Evolutionary conservation across 2,797 vertebrate genomes (phyloP), one percentile per base, ranked within the genome.

Genomic region (Gallinago stenura): DNA sequence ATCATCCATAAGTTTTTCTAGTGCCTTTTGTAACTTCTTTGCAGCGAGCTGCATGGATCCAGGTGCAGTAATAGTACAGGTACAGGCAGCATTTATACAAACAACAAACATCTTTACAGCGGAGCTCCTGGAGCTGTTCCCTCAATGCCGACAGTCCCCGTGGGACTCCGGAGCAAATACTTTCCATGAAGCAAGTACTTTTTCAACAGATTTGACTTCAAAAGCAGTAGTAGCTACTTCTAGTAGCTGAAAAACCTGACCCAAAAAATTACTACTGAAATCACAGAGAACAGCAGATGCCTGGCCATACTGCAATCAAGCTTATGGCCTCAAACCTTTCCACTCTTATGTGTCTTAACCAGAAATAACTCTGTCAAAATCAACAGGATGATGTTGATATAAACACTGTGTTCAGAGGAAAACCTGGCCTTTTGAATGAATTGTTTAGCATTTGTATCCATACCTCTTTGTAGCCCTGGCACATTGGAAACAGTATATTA

Each of bases 311-410:
- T 51, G 66, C 30, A 83, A 57, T 21, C 5, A 28, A 73, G 58
- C 50, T 33, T 31, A 53, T 26, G 22, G 31, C 75, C 33, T 87
- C 50, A 51, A 73, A 56, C 25, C 16, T 84, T 22, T 61, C 53
- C 11, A 46, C 25, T 84, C 37, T 45, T 16, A 30, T 25, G 24
- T 56, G 8, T 41, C 50, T 68, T 71, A 68, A 90, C 54, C 81
- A 79, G 53, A 95, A 82, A 48, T 53, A 80, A 45, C 17, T 79
- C 17, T 79, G 51, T 69, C 70, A 92, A 92, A 95, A 90, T 35
- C 54, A 86, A 68, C 12, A 76, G 41, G 53, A 70, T 51, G 17
- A 78, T 24, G 41, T 37, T 39, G 64, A 39, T 58, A 4, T 35
- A 80, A 89, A 88, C 6, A 20, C 24, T 30, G 5, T 26, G 78